A percentile compares a stretch with the other conserved stretches of the same genome.
phyloP scores from a whole-genome alignment of 1,140 invertebrate species.

The Ceratosolen fusciceps region DNA sequence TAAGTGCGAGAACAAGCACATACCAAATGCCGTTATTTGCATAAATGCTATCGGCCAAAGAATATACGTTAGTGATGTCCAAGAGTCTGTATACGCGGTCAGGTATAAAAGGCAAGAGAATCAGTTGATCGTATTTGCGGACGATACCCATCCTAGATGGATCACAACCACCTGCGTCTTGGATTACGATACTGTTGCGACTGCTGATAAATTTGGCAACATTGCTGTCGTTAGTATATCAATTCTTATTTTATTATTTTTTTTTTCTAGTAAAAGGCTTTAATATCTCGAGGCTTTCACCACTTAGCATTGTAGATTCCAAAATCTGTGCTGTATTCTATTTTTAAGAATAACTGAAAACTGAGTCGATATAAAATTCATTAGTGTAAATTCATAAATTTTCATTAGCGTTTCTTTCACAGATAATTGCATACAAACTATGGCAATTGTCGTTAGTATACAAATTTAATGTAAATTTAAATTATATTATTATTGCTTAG shows the following conservation, averaged over 20 bases:
- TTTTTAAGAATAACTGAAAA: too few species aligned
- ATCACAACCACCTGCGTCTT: slow-evolving; percentile 93
- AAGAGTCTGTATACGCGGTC: slow-evolving; percentile 97
- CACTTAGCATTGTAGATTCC: too few species aligned
- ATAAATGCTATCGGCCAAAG: slow-evolving; percentile 95
- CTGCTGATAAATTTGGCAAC: slow-evolving; percentile 99
- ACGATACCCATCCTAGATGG: slow-evolving; percentile 97
- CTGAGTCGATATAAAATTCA: too few species aligned
- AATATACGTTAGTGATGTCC: slow-evolving; percentile 95
- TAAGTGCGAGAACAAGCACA: slow-evolving; percentile 99
- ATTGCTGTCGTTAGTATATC: slow-evolving; percentile 84
- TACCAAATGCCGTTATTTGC: slow-evolving; percentile 94
- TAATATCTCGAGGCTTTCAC: too few species aligned
- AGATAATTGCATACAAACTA: too few species aligned
- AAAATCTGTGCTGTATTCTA: too few species aligned
- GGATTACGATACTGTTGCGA: slow-evolving; percentile 97
- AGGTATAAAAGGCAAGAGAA: slow-evolving; percentile 97
- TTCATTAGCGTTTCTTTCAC: too few species aligned
- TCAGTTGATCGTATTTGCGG: slow-evolving; percentile 97
- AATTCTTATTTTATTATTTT: neutral
- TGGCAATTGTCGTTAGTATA: too few species aligned
- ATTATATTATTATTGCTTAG: too few species aligned
- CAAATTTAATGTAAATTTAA: too few species aligned
- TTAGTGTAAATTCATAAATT: too few species aligned
- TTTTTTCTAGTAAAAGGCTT: too few species aligned